Evolutionary conservation across 2,113 vertebrate species (phyloP), one percentile per base, ranked within the genome.

Genomic region (Cyprinodon tularosa): DNA sequence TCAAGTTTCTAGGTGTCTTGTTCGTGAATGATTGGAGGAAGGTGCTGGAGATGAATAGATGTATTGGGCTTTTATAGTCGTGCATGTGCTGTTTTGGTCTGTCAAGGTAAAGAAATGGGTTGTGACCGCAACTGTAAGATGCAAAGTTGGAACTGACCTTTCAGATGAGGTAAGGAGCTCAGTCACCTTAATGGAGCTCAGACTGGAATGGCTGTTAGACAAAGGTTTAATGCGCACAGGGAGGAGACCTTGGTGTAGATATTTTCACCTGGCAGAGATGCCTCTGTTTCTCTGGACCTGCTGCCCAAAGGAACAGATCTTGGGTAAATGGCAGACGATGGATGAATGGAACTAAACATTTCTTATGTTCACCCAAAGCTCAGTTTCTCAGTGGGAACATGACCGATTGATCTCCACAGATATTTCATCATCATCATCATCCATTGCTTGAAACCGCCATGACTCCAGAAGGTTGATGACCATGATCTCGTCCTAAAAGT

Each of bases 361-460:
- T 20, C 50, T 14, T n/a, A 20, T n/a, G 57, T 29, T n/a, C 10
- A 39, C 4, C 39, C 38, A 64, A 15, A 8, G 10, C 40, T 50
- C 7, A 14, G 15, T 37, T 37, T 53, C 22, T 29, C 6, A 9
- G 50, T 36, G 36, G 7, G 4, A 29, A 17, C 11, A 13, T 13
- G 67, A 57, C 37, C 40, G 22, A 61, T 22, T 15, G 20, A 73
- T 77, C 59, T 15, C 39, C 59, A 36, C 44, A 77, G 29, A 37
- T 22, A 71, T 78, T 72, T 14, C n/a, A 42, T 73, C 45, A 74
- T 76, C 83, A 81, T 85, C 63, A 72, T 75, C 83, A 80, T 86
- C 65, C 79, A 0, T 8, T 5, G 0, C 38, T 4, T 11, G 62
- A 66, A 64, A 42, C 40, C 62, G 40, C 66, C 47, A 72, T 29